Base-by-base conservation (phyloP, 2,888 invertebrate genomes). In the Dynastes grantii region DNA sequence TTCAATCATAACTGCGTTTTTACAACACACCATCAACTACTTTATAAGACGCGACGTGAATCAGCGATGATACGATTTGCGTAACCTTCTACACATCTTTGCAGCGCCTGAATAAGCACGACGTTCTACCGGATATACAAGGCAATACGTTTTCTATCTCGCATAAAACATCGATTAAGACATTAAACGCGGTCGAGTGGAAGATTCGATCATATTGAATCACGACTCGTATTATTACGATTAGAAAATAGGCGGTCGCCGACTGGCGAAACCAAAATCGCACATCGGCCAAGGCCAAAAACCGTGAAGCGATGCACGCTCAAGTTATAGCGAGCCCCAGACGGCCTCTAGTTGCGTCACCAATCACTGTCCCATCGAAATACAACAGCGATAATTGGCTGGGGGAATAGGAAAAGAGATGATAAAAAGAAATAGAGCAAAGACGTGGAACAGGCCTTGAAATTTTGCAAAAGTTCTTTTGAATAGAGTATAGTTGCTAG, bases 321-420 rank as follows among this genome's bases (percentile, higher is more conserved):
- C 29, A 32, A 61, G 27, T 29, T 29, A 27, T 11, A 63, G 32
- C 29, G 63, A 45, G 63, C 32, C 63, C 63, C 63, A 63, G 29
- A 63, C 58, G 73, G 29, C 73, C 58, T 55, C 58, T 73, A 58
- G 58, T 73, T 58, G 58, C 73, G 58, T 73, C 73, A 73, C 73
- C 58, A 58, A 55, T 73, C 73, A 73, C 71, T 40, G 71, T 58
- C 71, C 49, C 58, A 55, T 49, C 73, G 49, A 11, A 68, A 68
- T 40, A 68, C 68, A 73, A 73, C 58, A 53, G 73, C 58, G n/a
- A 40, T 73, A 73, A 58, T 73, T 37, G 37, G 58, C 40, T 27
- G 37, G 32, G 45, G 45, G 8, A 45, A 8, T 2, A 1, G 11
- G 8, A 45, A 45, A 40, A 11, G 8, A 8, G 9, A 70, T 13